phyloP scores from a whole-genome alignment of 1,140 invertebrate genomes.

The Drosophila murphyi region DNA sequence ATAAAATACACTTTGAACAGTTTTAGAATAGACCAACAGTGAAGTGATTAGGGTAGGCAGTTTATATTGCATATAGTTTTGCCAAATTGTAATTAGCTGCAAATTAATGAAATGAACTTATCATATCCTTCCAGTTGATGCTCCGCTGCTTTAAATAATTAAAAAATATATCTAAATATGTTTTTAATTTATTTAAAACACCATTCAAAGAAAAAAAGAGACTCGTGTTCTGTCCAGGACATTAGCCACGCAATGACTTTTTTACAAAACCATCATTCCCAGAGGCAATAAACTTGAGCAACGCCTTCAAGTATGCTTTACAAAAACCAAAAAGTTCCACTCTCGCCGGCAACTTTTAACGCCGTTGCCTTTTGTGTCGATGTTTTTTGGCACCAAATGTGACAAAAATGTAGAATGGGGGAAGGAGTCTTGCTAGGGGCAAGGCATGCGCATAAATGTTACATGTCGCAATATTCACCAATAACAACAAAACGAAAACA shows the following conservation, averaged over 20 bases:
- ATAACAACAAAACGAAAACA: slow-evolving; percentile 47
- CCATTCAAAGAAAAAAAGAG: not conserved
- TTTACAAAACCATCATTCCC: not conserved
- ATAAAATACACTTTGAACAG: slow-evolving; percentile 19
- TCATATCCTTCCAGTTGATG: too few species aligned
- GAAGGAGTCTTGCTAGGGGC: slow-evolving; percentile 8
- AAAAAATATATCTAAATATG: not conserved
- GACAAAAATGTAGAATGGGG: slow-evolving; percentile 22
- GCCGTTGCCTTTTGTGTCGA: slow-evolving; percentile 28
- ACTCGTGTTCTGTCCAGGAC: not conserved
- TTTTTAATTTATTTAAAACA: not conserved
- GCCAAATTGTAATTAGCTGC: too few species aligned
- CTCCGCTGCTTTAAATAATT: too few species aligned
- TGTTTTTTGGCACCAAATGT: slow-evolving; percentile 35
- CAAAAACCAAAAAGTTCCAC: slow-evolving; percentile 38
- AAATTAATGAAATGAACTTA: not conserved
- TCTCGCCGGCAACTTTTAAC: slow-evolving; percentile 39
- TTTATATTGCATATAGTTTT: not conserved
- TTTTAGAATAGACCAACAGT: slow-evolving; percentile 1
- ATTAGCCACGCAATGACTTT: not conserved
- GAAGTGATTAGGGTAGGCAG: not conserved
- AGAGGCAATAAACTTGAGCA: slow-evolving; percentile 17
- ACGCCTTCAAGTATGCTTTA: slow-evolving; percentile 42
- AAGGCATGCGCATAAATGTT: slow-evolving; percentile 60
- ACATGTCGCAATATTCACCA: slow-evolving; percentile 74